phyloP scores from a whole-genome alignment of 2,797 vertebrate genomes.

The Toxotes lorentzi region DNA sequence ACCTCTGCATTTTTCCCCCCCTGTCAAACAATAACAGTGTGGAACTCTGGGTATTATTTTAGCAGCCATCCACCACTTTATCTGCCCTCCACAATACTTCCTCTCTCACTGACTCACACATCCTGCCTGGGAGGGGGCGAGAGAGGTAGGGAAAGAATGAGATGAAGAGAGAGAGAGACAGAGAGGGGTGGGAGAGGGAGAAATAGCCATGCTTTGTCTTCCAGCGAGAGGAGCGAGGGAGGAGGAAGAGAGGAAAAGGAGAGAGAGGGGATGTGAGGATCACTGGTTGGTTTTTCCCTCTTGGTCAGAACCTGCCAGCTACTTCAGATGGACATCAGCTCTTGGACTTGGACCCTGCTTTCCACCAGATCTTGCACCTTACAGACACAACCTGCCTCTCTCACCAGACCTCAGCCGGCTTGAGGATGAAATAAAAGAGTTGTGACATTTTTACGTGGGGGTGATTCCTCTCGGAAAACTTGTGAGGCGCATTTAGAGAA shows the following conservation, averaged over 20 bases:
- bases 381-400: background rate
- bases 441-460: background rate
- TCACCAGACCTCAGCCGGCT: constrained; percentile 7
- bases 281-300: constrained; percentile 54
- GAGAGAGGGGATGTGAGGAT: constrained; percentile 64
- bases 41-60: constrained; percentile 87
- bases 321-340: constrained; percentile 65
- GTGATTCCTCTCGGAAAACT: background rate
- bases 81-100: constrained; percentile 92
- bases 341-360: constrained; percentile 10
- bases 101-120: constrained; percentile 83
- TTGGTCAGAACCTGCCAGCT: constrained; percentile 69
- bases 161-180: constrained; percentile 25
- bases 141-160: constrained; percentile 55
- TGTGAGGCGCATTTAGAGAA: background rate
- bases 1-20: constrained; percentile 76
- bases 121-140: constrained; percentile 68
- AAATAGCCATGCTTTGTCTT: constrained; percentile 77
- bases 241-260: constrained; percentile 64
- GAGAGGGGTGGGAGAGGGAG: constrained; percentile 48
- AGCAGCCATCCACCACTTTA: constrained; percentile 88
- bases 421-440: background rate
- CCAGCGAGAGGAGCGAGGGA: constrained; percentile 65
- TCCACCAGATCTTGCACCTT: constrained; percentile 2
- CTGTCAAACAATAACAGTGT: constrained; percentile 86